Percentiles rank a stretch among this genome's conserved stretches.
These are phyloP conservation scores for Mormyrus hasselquistii DNA, from an alignment of 2,797 vertebrate species.

Conservation along the genomic window DNA sequence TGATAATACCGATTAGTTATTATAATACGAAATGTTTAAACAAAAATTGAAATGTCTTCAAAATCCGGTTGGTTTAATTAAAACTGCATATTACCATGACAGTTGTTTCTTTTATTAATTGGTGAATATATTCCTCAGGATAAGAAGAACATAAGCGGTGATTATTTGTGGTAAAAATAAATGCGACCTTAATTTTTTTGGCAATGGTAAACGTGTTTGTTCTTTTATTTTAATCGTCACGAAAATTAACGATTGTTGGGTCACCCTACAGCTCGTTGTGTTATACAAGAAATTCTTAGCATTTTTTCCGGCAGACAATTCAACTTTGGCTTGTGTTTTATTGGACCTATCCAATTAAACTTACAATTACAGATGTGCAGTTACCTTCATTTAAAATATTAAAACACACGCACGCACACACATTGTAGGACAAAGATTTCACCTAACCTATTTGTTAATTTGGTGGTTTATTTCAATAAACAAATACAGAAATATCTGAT, in stretches of 20 bases:
- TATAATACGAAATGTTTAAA: neutral
- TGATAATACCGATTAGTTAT: neutral
- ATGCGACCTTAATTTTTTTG: neutral
- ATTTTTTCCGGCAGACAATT: neutral
- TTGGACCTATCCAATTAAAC: neutral
- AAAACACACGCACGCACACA: neutral
- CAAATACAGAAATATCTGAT: neutral
- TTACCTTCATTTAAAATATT: neutral
- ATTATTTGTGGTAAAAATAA: neutral
- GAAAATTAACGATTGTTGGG: neutral
- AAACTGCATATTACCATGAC: neutral
- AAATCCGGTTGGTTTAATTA: neutral
- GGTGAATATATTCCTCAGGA: neutral
- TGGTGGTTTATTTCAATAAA: neutral
- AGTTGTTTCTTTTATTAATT: neutral
- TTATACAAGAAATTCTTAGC: neutral
- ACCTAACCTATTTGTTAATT: neutral
- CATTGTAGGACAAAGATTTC: neutral
- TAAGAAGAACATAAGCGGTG: neutral
- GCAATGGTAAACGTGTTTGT: neutral
- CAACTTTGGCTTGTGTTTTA: neutral
- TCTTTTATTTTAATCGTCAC: neutral
- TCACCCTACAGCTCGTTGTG: neutral
- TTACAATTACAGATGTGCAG: neutral
- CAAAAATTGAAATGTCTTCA: neutral